phyloP scores from a whole-genome alignment of 2,113 vertebrate species.

The Campylomormyrus numenius region DNA sequence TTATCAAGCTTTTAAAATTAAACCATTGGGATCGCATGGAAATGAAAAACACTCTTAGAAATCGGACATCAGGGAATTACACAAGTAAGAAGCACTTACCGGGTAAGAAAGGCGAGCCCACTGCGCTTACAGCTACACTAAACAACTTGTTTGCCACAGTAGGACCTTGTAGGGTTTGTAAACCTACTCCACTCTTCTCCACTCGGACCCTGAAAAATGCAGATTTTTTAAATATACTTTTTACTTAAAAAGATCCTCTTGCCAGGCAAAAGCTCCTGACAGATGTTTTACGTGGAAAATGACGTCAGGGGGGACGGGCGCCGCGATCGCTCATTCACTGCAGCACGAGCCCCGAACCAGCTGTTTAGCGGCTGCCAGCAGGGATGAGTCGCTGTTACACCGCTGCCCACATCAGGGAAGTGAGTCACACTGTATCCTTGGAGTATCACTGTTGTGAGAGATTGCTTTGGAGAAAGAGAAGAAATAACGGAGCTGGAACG shows the following conservation, averaged over 20 bases:
- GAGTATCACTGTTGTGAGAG: background rate
- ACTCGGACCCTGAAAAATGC: background rate
- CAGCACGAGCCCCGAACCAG: background rate
- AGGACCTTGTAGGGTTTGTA: background rate
- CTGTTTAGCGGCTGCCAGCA: background rate
- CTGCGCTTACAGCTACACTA: background rate
- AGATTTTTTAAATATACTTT: background rate
- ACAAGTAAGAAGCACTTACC: slow-evolving; percentile 6
- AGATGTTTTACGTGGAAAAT: slow-evolving; percentile 1
- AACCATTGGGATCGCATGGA: background rate
- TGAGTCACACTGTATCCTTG: background rate
- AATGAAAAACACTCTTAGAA: background rate
- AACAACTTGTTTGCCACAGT: background rate
- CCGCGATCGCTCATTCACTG: background rate
- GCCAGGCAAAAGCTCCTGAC: background rate
- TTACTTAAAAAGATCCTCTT: background rate
- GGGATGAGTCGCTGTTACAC: background rate
- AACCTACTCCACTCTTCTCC: background rate
- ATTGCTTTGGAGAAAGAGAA: background rate
- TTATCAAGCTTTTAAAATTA: background rate
- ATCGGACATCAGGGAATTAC: background rate
- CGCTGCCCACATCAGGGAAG: background rate
- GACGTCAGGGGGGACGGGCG: background rate
- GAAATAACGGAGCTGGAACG: background rate
- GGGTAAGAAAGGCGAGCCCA: background rate